Percentiles rank a stretch among this genome's conserved stretches.
Conservation (phyloP, 1,140 invertebrate genomes). For the Drosophila grimshawi region DNA sequence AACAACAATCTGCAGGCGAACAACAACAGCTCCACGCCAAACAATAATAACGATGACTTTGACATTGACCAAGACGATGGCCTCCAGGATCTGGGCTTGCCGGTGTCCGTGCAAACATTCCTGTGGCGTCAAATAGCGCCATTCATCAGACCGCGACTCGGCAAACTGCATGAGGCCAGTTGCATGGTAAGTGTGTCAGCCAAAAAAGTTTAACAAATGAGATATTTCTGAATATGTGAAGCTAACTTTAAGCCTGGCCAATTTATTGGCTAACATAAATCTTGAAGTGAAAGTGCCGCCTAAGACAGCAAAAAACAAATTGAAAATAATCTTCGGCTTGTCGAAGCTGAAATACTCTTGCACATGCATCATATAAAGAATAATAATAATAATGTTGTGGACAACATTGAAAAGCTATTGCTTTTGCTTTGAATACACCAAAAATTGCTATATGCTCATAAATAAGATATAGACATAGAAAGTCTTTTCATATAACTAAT, state of each 20-base stretch:
- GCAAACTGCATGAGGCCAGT: slow-evolving; percentile 97
- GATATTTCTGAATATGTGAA: background rate
- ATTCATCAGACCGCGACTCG: slow-evolving; percentile 95
- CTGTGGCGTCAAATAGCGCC: slow-evolving; percentile 98
- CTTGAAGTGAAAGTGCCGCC: slow-evolving; percentile 4
- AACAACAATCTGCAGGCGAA: slow-evolving; percentile 73
- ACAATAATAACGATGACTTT: slow-evolving; percentile 84
- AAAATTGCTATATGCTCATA: too few relatives aligned
- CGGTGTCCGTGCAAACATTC: slow-evolving; percentile 98
- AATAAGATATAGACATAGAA: too few relatives aligned
- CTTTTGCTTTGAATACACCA: too few relatives aligned
- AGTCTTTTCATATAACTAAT: too few relatives aligned
- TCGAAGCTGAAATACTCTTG: slow-evolving; percentile 6
- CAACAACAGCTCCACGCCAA: slow-evolving; percentile 79
- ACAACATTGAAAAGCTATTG: too few relatives aligned
- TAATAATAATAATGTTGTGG: too few relatives aligned
- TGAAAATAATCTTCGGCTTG: background rate
- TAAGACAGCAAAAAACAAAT: slow-evolving; percentile 3
- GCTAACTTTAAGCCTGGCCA: background rate
- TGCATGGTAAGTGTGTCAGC: slow-evolving; percentile 92
- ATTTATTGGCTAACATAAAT: slow-evolving; percentile 16
- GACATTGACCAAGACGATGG: slow-evolving; percentile 86
- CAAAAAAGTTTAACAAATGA: background rate
- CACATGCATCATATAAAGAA: background rate
- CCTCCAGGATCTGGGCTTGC: slow-evolving; percentile 91